Evolutionary conservation across 2,113 vertebrate genomes (phyloP).

Genomic region (Hemiscyllium ocellatum): DNA sequence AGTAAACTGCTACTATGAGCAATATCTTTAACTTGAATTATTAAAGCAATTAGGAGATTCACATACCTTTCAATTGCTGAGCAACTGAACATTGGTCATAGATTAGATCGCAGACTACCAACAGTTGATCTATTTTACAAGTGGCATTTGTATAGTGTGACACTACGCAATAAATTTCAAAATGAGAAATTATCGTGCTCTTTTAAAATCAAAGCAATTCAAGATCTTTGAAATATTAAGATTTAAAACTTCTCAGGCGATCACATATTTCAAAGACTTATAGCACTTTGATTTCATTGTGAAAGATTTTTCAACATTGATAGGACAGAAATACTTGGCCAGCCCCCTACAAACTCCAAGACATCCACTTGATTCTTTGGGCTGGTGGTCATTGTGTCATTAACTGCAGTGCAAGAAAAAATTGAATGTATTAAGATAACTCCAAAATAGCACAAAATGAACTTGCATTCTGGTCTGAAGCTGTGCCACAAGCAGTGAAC

Average conservation of each 20-base stretch:
- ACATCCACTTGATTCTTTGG: neutral
- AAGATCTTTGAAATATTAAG: neutral
- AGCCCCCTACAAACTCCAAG: neutral
- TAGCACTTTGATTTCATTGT: neutral
- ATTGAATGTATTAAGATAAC: no score
- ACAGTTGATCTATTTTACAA: neutral
- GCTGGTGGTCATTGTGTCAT: no score
- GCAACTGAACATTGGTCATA: neutral
- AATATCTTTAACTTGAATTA: neutral
- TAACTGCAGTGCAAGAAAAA: no score
- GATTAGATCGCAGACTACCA: neutral
- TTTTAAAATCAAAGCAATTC: conserved; percentile 18
- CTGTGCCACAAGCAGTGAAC: no score
- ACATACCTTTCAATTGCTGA: neutral
- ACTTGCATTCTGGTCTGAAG: no score
- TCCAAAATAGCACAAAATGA: neutral
- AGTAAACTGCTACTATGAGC: neutral
- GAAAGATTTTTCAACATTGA: neutral
- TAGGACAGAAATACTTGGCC: neutral
- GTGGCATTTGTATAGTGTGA: neutral
- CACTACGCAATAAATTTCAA: neutral
- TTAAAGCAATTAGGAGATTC: neutral
- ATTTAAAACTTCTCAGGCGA: neutral
- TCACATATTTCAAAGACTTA: neutral
- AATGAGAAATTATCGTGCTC: neutral